These are phyloP conservation scores for Rhamphomyia laevipes DNA, from an alignment of 2,888 invertebrate genomes.

Conservation along the genomic window DNA sequence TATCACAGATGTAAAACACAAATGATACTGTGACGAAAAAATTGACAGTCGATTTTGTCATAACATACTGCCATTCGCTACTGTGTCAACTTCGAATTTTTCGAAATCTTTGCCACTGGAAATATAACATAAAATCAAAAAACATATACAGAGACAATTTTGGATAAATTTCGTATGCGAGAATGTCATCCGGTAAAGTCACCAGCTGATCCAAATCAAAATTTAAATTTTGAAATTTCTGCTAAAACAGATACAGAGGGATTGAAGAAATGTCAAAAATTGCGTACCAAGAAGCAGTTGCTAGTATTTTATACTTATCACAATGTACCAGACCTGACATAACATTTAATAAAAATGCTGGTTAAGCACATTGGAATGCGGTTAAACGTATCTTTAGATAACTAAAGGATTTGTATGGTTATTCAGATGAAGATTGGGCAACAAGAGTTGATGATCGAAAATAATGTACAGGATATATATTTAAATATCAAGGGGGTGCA, in stretches of 20 bases:
- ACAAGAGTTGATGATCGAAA: background rate
- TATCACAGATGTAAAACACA: too few relatives aligned
- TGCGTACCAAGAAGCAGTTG: background rate
- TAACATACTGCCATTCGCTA: too few relatives aligned
- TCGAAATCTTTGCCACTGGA: too few relatives aligned
- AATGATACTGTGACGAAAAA: too few relatives aligned
- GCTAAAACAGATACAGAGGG: too few relatives aligned
- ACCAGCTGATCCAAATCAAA: background rate
- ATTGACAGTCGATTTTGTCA: too few relatives aligned
- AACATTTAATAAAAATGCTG: background rate
- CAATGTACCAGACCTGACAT: background rate
- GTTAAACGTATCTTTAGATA: background rate
- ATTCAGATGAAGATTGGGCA: background rate
- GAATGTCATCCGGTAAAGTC: background rate
- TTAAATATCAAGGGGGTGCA: too few relatives aligned
- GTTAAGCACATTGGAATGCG: background rate
- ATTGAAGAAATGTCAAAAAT: background rate
- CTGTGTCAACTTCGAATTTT: too few relatives aligned
- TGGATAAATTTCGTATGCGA: background rate
- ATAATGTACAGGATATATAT: background rate
- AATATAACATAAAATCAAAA: too few relatives aligned
- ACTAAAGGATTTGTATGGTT: background rate
- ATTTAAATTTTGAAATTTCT: background rate
- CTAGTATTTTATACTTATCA: too few relatives aligned
- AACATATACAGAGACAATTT: background rate